Evolutionary conservation across 2,113 vertebrate genomes (phyloP), one percentile per base, ranked within the genome.

Genomic region (Heteronetta atricapilla): DNA sequence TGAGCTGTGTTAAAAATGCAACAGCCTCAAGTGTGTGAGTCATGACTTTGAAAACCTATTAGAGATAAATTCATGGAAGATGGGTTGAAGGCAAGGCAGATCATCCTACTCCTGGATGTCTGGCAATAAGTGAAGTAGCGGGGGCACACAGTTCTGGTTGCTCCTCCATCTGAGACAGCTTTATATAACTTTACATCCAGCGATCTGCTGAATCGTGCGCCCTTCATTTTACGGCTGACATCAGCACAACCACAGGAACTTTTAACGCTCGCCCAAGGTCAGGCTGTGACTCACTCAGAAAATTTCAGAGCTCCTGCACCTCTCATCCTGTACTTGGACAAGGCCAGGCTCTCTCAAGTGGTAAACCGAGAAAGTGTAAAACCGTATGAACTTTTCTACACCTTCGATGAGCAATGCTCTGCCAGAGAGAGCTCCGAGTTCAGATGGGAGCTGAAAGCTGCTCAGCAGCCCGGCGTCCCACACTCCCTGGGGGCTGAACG

Each of bases 141-240:
- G 36, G 15, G 10, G 14, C 18, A 26, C 29, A 5, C 1, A 34
- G 20, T 11, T 81, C 46, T 42, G 53, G 28, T 19, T 8, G 21
- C 69, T 22, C 16, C 29, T 36, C 36, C 11, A 17, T 3, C 18
- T 20, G 33, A 84, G 66, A 25, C 4, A 12, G 11, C 19, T 36
- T 80, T 62, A 28, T 3, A 8, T 25, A 55, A 77, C 56, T 52
- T 68, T 26, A 26, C 5, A 64, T 23, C 20, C 38, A 28, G 46
- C 0, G 1, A 75, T 9, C 22, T 25, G 33, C 29, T 16, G 21
- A 21, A 23, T 52, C 6, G 16, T 18, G 3, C 2, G 58, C 40
- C 31, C 26, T 64, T 52, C 33, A 16, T 50, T 36, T 88, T 48
- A 74, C 34, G 26, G 29, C 34, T 46, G 2, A 55, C 48, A 28